phyloP scores from a whole-genome alignment of 1,140 invertebrate genomes.

The Periplaneta americana region DNA sequence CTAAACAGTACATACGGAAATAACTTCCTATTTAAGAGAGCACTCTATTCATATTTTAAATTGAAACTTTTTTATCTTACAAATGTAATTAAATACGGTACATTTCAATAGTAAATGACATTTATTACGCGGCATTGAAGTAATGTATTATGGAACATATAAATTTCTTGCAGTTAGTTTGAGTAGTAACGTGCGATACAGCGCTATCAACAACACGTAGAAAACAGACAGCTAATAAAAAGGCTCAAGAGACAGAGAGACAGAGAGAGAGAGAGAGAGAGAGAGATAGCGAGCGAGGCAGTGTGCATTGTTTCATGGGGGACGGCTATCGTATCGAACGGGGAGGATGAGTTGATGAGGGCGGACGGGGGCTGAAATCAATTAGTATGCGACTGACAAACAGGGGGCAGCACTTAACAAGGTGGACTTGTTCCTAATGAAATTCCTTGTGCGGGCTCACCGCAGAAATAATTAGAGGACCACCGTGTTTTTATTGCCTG shows the following conservation, averaged over 20 bases:
- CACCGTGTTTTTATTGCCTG: neutral
- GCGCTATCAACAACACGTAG: neutral
- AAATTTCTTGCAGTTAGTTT: neutral
- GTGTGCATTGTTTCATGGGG: neutral
- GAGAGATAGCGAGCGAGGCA: no score
- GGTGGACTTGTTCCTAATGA: neutral
- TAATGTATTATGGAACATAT: no score
- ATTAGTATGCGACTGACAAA: neutral
- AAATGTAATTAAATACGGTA: no score
- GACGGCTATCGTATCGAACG: neutral
- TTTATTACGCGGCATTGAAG: no score
- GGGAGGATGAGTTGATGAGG: neutral
- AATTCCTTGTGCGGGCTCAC: neutral
- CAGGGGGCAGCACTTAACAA: neutral
- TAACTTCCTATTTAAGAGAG: no score
- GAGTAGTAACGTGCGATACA: neutral
- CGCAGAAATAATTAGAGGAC: neutral
- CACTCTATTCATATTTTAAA: no score
- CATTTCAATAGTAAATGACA: no score
- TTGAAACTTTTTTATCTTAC: no score
- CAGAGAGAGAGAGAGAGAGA: no score
- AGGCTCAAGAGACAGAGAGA: no score
- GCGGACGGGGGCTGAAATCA: neutral
- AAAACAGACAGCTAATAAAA: neutral
- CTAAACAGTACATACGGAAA: no score